These are phyloP conservation scores for Pungitius pungitius DNA, from an alignment of 2,113 vertebrate species.

Conservation along the genomic window DNA sequence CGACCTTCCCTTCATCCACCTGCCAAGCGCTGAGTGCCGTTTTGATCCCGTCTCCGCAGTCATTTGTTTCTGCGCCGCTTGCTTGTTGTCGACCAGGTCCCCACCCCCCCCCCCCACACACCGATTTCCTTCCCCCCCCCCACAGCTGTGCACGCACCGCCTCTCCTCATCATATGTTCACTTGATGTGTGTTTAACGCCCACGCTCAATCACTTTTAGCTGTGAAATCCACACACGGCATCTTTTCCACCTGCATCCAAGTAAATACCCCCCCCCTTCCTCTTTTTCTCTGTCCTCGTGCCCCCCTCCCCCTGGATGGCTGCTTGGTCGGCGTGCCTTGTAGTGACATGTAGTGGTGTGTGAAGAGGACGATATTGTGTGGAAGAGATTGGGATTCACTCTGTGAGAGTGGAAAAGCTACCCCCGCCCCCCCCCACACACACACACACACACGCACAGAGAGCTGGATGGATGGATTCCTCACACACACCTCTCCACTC, in stretches of 20 bases:
- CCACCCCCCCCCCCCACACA: too few species aligned
- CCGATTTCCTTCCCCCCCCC: too few species aligned
- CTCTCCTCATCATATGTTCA: slow-evolving; percentile 31
- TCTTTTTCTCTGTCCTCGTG: slow-evolving; percentile 17
- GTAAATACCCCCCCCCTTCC: not conserved
- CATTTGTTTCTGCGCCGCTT: slow-evolving; percentile 61
- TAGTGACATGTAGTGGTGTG: slow-evolving; percentile 69
- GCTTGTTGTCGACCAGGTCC: slow-evolving; percentile 41
- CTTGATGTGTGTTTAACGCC: slow-evolving; percentile 40
- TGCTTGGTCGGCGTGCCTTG: slow-evolving; percentile 59
- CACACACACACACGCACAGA: not conserved
- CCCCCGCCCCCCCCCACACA: slow-evolving; percentile 6
- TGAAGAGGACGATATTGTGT: slow-evolving; percentile 41
- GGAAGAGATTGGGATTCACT: slow-evolving; percentile 36
- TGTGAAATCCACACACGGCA: slow-evolving; percentile 27
- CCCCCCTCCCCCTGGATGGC: slow-evolving; percentile 51
- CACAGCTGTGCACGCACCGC: slow-evolving; percentile 12
- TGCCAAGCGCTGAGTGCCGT: slow-evolving; percentile 52
- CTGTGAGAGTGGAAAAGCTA: slow-evolving; percentile 46
- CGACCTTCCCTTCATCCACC: slow-evolving; percentile 59
- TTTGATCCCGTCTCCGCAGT: slow-evolving; percentile 51
- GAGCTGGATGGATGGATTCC: slow-evolving; percentile 52
- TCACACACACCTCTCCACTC: not conserved
- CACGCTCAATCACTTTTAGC: slow-evolving; percentile 47
- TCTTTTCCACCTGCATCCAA: slow-evolving; percentile 17